Evolutionary conservation across 2,797 vertebrate genomes (phyloP).

Genomic region (Fratercula arctica): DNA sequence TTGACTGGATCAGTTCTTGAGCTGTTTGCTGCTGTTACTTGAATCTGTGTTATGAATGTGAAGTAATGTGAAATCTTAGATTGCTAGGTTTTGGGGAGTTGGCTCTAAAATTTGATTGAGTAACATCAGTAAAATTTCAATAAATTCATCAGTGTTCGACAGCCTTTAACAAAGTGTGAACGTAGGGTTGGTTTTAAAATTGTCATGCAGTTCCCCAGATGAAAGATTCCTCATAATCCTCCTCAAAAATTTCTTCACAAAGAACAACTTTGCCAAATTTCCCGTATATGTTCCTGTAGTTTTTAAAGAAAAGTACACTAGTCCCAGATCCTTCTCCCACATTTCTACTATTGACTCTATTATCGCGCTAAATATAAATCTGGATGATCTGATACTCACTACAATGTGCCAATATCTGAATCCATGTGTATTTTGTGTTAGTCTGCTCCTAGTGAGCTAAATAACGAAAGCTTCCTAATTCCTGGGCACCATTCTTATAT

Average conservation of each 20-base stretch:
- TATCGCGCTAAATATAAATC: not conserved
- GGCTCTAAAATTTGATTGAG: not conserved
- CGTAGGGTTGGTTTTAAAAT: not conserved
- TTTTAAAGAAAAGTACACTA: not conserved
- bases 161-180: not conserved
- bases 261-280: not conserved
- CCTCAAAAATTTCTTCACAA: not conserved
- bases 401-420: not conserved
- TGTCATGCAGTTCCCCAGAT: not conserved
- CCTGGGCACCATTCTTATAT: not conserved
- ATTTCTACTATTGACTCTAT: not conserved
- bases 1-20: not conserved
- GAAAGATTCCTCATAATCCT: not conserved
- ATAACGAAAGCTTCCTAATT: not conserved
- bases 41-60: not conserved
- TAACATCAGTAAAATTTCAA: not conserved
- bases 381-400: not conserved
- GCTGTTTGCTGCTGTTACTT: not conserved
- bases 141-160: not conserved
- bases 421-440: constrained; percentile 6
- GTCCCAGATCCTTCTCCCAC: not conserved
- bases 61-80: not conserved
- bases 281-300: not conserved
- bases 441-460: not conserved
- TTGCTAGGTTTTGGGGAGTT: not conserved